Percentiles rank a stretch among this genome's conserved stretches.
Evolutionary conservation across 1,140 invertebrate genomes (phyloP).

Genomic region (Bemisia tabaci): DNA sequence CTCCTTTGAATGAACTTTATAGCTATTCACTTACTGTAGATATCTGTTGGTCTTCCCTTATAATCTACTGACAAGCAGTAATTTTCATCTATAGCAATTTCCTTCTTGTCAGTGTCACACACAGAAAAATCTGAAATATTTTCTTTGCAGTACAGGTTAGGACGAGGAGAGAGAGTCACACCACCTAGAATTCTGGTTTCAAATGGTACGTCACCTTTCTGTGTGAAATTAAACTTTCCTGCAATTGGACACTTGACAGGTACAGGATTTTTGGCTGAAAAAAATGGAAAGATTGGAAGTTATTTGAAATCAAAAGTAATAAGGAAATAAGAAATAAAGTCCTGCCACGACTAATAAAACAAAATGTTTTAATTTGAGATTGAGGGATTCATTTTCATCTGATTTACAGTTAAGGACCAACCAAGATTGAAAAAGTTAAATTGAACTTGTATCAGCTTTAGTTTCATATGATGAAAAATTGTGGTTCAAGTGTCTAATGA

Average conservation of each 20-base stretch:
- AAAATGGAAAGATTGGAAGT: slow-evolving; percentile 3
- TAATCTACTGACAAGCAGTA: slow-evolving; percentile 94
- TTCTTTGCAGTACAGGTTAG: slow-evolving; percentile 82
- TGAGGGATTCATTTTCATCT: not conserved
- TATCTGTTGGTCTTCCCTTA: slow-evolving; percentile 80
- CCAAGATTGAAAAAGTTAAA: not conserved
- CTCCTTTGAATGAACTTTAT: too few relatives aligned
- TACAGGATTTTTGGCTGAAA: slow-evolving; percentile 72
- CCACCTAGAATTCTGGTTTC: slow-evolving; percentile 86
- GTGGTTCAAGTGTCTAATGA: too few relatives aligned
- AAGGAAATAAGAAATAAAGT: not conserved
- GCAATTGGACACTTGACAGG: slow-evolving; percentile 89
- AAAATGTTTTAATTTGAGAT: not conserved
- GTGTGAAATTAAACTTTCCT: slow-evolving; percentile 88
- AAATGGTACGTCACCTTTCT: slow-evolving; percentile 75
- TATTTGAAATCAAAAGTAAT: slow-evolving; percentile 6
- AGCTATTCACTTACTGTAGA: slow-evolving; percentile 71
- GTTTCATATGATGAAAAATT: too few relatives aligned
- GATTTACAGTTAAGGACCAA: not conserved
- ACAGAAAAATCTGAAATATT: slow-evolving; percentile 91
- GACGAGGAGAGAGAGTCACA: slow-evolving; percentile 81
- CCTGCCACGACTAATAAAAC: not conserved
- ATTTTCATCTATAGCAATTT: slow-evolving; percentile 83
- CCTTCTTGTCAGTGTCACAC: slow-evolving; percentile 85
- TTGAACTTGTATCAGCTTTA: too few relatives aligned